Evolutionary conservation across 2,113 vertebrate species (phyloP), one percentile per base, ranked within the genome.

Genomic region (Ailurus styani): DNA sequence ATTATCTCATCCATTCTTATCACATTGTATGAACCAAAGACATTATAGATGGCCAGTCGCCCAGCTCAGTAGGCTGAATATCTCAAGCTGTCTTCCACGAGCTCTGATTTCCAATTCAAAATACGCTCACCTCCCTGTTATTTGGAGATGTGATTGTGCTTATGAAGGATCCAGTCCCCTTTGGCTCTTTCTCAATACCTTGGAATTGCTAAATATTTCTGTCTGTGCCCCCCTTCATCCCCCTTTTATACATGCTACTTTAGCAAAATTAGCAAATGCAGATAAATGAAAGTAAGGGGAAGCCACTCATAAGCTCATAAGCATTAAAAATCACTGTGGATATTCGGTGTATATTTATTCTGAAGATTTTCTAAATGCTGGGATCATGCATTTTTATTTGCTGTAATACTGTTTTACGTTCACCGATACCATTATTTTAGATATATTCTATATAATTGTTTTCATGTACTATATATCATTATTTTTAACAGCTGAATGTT

Each of bases 91-190:
- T 60, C 45, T 57, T 66, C 18, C 29, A 20, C n/a, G 0, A 0
- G 54, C 5, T 12, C 5, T 37, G 47, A 23, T 52, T 47, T 88
- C 55, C 68, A 55, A 31, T 6, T 37, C 55, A 3, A 62, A 45
- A 54, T 13, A 4, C 2, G 15, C 17, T 57, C 60, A 3, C 23
- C 31, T 64, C 68, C 88, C 23, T 3, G 10, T 66, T 25, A 21
- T 21, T 86, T 70, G n/a, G 77, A 82, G 66, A 6, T 6, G 27
- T 25, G 4, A 14, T 0, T 37, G 42, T 37, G 47, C 15, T 70
- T 54, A 7, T 2, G 42, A 78, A 27, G 50, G 31, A 20, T 27
- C 54, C 34, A 0, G 0, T 14, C 37, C 23, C 14, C 27, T n/a
- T n/a, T 6, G 60, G 40, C 34, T 70, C 40, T 1, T n/a, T 9